Conservation (phyloP, 2,888 invertebrate genomes). For the Chrysina gloriosa region DNA sequence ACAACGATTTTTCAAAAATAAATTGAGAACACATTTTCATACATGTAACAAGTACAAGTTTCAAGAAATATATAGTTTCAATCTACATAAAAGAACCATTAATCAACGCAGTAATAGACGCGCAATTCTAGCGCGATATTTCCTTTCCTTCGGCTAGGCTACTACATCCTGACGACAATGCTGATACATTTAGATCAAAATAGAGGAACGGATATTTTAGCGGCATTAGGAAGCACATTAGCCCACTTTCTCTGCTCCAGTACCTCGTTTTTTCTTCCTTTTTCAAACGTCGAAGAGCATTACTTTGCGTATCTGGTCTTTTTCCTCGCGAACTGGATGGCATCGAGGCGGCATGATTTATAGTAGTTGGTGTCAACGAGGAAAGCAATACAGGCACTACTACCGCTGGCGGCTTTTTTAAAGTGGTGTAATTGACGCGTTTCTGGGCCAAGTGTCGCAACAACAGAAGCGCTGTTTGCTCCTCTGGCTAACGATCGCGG, state of each 20-base stretch:
- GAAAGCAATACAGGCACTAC: background rate
- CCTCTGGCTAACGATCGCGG: no score
- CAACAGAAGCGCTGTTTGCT: background rate
- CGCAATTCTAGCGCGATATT: background rate
- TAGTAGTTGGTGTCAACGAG: background rate
- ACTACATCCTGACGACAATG: background rate
- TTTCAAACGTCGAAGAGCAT: background rate
- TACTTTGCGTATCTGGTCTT: background rate
- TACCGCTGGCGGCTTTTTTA: background rate
- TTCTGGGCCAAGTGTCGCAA: background rate
- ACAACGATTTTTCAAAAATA: no score
- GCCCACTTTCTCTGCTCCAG: conserved; percentile 17
- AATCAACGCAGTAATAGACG: no score
- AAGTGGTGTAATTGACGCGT: background rate
- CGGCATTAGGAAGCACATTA: conserved; percentile 18
- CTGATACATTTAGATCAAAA: conserved; percentile 11
- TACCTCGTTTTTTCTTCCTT: background rate
- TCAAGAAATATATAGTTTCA: no score
- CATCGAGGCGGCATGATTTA: conserved; percentile 12
- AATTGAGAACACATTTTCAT: no score
- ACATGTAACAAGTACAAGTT: no score
- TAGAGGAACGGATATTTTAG: conserved; percentile 21
- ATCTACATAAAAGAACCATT: no score
- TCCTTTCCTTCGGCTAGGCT: background rate
- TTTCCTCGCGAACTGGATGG: background rate